Percentiles rank a stretch among this genome's conserved stretches.
These are phyloP conservation scores for Drosophila lini DNA, from an alignment of 1,140 invertebrate species.

Conservation along the genomic window DNA sequence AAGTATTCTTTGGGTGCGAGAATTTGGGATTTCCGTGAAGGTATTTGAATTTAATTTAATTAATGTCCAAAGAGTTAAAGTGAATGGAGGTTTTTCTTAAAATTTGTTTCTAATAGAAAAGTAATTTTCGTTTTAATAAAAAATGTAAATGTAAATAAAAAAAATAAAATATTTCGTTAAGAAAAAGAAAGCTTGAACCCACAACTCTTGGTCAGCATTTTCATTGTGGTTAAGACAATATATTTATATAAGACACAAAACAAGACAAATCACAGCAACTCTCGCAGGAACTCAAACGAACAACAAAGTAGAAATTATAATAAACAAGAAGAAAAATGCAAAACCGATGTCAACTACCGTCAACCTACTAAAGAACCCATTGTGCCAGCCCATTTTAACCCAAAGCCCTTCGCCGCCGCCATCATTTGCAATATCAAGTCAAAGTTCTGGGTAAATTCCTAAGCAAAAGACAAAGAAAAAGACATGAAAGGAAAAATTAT, in stretches of 20 bases:
- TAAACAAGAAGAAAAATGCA: constrained; percentile 28
- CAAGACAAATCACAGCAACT: constrained; percentile 39
- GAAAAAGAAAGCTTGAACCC: no score
- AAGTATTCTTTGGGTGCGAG: neutral
- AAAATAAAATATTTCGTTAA: neutral
- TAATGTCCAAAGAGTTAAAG: constrained; percentile 7
- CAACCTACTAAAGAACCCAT: constrained; percentile 30
- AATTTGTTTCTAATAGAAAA: neutral
- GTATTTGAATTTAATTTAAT: constrained; percentile 9
- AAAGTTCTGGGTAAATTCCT: constrained; percentile 50
- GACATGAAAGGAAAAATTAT: constrained; percentile 58
- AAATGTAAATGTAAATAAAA: no score
- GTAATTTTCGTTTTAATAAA: neutral
- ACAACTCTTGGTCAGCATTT: neutral
- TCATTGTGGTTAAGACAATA: neutral
- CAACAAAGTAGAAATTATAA: constrained; percentile 34
- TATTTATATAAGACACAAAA: neutral
- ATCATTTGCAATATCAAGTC: constrained; percentile 41
- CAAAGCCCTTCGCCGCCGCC: constrained; percentile 16
- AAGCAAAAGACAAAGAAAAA: constrained; percentile 50
- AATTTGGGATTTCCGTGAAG: constrained; percentile 1
- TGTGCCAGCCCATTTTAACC: constrained; percentile 9
- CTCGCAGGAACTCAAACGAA: constrained; percentile 14
- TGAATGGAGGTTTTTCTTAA: neutral
- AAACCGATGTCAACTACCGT: constrained; percentile 51